Evolutionary conservation across 2,113 vertebrate genomes (phyloP).

Genomic region (Chloropsis hardwickii): DNA sequence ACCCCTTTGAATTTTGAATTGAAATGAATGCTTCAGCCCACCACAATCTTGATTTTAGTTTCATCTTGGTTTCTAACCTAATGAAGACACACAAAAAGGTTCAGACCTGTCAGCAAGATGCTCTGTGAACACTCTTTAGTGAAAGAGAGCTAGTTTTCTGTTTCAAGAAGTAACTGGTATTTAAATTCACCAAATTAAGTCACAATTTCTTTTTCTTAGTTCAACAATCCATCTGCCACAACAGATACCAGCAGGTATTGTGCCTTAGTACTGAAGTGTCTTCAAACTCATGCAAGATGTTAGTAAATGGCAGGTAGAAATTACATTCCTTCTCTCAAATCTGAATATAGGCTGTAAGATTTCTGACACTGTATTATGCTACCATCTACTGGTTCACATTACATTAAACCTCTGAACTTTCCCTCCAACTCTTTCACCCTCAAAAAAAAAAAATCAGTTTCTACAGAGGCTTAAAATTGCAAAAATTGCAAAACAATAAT

Average conservation of each 20-base stretch:
- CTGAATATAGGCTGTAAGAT: not conserved
- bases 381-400: constrained; percentile 14
- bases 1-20: not conserved
- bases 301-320: not conserved
- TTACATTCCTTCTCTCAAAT: not conserved
- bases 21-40: not conserved
- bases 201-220: not conserved
- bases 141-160: not conserved
- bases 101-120: not conserved
- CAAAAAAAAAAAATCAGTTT: not conserved
- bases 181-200: not conserved
- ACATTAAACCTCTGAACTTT: not conserved
- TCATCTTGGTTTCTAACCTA: not conserved
- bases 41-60: not conserved
- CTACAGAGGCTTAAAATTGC: not conserved
- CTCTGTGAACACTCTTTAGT: not conserved
- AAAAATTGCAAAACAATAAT: not conserved
- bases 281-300: not conserved
- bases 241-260: not conserved
- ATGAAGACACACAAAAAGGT: not conserved
- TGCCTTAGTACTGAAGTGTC: not conserved
- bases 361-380: constrained; percentile 30
- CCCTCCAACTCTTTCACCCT: not conserved
- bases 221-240: not conserved
- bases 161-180: not conserved